Conservation (phyloP, 2,888 invertebrate genomes). For the Germaria angustata region DNA sequence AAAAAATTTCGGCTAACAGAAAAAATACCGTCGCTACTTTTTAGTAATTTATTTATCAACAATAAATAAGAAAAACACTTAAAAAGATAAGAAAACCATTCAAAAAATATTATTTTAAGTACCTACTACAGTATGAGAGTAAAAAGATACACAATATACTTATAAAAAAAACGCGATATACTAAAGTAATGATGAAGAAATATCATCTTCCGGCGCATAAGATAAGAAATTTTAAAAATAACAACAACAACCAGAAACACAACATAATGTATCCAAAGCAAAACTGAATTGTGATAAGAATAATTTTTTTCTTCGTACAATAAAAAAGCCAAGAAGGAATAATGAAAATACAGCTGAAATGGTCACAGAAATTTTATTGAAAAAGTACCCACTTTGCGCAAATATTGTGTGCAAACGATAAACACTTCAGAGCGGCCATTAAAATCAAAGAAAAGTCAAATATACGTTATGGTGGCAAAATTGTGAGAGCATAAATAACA, state of each 20-base stretch:
- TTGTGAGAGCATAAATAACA: constrained; percentile 63
- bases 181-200: constrained; percentile 43
- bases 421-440: constrained; percentile 80
- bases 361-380: constrained; percentile 10
- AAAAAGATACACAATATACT: background rate
- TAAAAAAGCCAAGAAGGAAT: constrained; percentile 2
- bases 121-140: background rate
- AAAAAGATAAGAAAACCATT: constrained; percentile 1
- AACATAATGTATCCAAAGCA: constrained; percentile 19
- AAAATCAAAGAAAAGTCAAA: constrained; percentile 74
- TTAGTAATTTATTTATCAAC: constrained; percentile 68
- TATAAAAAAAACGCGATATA: background rate
- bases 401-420: constrained; percentile 79
- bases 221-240: too few relatives aligned
- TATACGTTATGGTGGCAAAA: constrained; percentile 63
- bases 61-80: constrained; percentile 72
- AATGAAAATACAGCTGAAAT: constrained; percentile 19
- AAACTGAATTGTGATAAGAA: constrained; percentile 42
- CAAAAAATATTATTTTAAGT: background rate
- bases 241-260: constrained; percentile 16
- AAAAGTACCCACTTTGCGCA: constrained; percentile 71
- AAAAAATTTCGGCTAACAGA: too few relatives aligned
- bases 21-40: constrained; percentile 14
- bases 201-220: constrained; percentile 52
- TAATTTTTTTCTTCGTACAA: background rate